A percentile compares a stretch with the other conserved stretches of the same genome.
These are phyloP conservation scores for Microctenopoma steveboyesi DNA, from an alignment of 2,797 vertebrate species.

Conservation along the genomic window DNA sequence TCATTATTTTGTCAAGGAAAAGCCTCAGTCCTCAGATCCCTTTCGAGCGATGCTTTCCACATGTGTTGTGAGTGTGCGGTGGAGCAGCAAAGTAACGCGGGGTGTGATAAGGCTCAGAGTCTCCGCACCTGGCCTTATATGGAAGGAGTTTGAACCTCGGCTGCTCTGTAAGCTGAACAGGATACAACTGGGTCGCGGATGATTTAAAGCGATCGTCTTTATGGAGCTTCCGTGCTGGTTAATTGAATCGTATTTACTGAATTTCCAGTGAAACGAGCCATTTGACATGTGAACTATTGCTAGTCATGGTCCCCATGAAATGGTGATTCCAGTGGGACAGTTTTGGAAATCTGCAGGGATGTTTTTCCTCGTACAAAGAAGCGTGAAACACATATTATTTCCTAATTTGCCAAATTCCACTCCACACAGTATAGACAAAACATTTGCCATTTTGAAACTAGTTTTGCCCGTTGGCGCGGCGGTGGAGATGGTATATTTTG, in stretches of 20 bases:
- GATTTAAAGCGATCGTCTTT: conserved; percentile 26
- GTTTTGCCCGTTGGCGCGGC: too few species aligned
- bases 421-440: conserved; percentile 15
- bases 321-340: conserved; percentile 40
- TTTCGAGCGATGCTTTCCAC: conserved; percentile 60
- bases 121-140: conserved; percentile 69
- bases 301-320: background rate
- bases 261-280: background rate
- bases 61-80: conserved; percentile 65
- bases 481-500: background rate
- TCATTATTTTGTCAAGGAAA: conserved; percentile 73
- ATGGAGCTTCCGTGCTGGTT: conserved; percentile 3
- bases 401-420: conserved; percentile 47
- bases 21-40: conserved; percentile 61
- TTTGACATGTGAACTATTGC: background rate
- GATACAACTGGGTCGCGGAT: conserved; percentile 43
- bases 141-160: conserved; percentile 44
- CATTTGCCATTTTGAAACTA: too few species aligned
- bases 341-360: conserved; percentile 19
- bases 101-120: conserved; percentile 64
- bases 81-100: conserved; percentile 53
- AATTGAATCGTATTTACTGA: conserved; percentile 8
- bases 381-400: background rate
- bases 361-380: too few species aligned
- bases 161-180: conserved; percentile 26